phyloP scores from a whole-genome alignment of 2,797 vertebrate species.

The Euphonia xanthogaster region DNA sequence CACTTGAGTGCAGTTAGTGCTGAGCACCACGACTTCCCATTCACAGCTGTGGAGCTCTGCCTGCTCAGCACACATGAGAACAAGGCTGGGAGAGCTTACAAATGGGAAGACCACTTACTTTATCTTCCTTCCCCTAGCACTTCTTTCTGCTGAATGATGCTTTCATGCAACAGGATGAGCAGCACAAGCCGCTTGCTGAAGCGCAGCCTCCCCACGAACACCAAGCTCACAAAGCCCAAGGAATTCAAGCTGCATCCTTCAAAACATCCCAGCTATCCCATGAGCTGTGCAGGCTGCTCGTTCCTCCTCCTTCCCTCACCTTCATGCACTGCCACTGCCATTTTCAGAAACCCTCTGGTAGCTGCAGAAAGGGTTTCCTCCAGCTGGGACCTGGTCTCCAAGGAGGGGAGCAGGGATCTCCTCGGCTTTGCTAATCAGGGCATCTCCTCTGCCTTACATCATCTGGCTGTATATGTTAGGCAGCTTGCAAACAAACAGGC shows the following conservation, averaged over 20 bases:
- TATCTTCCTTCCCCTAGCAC: not conserved
- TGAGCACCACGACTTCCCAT: not conserved
- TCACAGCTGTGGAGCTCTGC: not conserved
- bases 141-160: slow-evolving; percentile 16
- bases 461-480: not conserved
- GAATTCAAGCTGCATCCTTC: not conserved
- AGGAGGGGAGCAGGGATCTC: slow-evolving; percentile 66
- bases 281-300: not conserved
- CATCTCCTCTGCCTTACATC: slow-evolving; percentile 25
- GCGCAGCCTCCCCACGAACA: not conserved
- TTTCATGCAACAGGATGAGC: not conserved
- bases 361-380: slow-evolving; percentile 49
- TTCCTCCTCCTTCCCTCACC: not conserved
- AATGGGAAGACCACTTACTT: not conserved
- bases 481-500: not conserved
- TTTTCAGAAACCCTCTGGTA: slow-evolving; percentile 42
- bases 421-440: slow-evolving; percentile 32
- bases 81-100: not conserved
- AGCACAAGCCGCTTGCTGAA: not conserved
- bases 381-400: slow-evolving; percentile 70
- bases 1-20: not conserved
- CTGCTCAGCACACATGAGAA: not conserved
- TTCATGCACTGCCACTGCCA: not conserved
- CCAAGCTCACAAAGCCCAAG: not conserved
- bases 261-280: not conserved